A percentile compares a stretch with the other conserved stretches of the same genome.
Conservation (phyloP, 1,140 invertebrate genomes). For the Acromyrmex heyeri region DNA sequence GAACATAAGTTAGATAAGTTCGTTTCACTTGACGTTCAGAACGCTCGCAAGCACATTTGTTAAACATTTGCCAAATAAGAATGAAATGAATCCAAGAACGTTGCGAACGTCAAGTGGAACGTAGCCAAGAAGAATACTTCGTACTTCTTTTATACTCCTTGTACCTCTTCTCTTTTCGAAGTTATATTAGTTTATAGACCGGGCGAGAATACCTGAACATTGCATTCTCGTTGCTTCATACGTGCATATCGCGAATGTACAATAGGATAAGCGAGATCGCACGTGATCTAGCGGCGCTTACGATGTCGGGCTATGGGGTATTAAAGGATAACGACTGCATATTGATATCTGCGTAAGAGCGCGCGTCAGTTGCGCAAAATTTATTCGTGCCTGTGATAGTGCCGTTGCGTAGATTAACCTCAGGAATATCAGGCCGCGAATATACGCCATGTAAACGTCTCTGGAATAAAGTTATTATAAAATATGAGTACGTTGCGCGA, state of each 20-base stretch:
- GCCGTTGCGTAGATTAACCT: constrained; percentile 17
- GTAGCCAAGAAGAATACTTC: not conserved
- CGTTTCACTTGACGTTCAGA: too few species aligned
- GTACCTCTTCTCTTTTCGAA: not conserved
- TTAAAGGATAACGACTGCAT: constrained; percentile 51
- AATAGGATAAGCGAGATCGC: constrained; percentile 33
- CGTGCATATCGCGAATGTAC: not conserved
- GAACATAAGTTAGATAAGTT: not conserved
- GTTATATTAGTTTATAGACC: constrained; percentile 4
- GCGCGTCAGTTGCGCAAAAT: constrained; percentile 31
- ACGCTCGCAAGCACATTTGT: too few species aligned
- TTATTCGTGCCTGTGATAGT: constrained; percentile 14
- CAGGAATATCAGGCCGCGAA: not conserved
- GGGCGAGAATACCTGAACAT: constrained; percentile 26
- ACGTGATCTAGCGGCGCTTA: constrained; percentile 23
- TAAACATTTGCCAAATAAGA: too few species aligned
- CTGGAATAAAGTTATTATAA: not conserved
- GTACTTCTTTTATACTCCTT: not conserved
- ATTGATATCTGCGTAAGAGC: constrained; percentile 48
- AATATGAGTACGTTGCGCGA: not conserved
- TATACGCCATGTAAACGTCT: constrained; percentile 14
- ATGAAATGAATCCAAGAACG: too few species aligned
- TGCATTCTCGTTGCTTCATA: not conserved
- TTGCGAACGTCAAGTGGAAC: too few species aligned
- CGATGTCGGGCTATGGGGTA: constrained; percentile 6